Percentiles rank a stretch among this genome's conserved stretches.
Evolutionary conservation across 2,888 invertebrate species (phyloP).

Genomic region (Meta bourneti): DNA sequence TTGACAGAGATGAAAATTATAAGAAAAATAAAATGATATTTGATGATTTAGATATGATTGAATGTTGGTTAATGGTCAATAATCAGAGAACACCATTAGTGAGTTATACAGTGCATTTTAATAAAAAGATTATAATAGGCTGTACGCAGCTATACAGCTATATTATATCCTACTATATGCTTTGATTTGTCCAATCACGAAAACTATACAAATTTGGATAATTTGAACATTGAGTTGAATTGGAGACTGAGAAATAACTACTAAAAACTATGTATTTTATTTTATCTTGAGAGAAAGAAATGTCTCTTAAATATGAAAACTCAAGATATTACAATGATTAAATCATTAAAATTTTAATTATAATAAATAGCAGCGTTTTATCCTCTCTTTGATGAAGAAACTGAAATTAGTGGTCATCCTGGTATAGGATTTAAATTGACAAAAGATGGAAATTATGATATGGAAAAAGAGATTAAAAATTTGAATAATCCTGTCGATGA

Average conservation of each 20-base stretch:
- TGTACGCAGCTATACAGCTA: too few species aligned
- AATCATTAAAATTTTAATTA: slow-evolving; percentile 4
- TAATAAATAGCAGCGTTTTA: slow-evolving; percentile 7
- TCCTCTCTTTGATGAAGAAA: neutral
- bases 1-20: slow-evolving; percentile 2
- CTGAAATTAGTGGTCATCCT: neutral
- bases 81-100: too few species aligned
- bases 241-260: slow-evolving; percentile 19
- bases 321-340: neutral
- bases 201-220: slow-evolving; percentile 1
- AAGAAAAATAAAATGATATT: slow-evolving; percentile 26
- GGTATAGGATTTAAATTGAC: slow-evolving; percentile 23
- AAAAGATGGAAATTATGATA: slow-evolving; percentile 25
- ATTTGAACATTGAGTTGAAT: slow-evolving; percentile 6
- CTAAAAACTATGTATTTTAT: slow-evolving; percentile 2
- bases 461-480: neutral
- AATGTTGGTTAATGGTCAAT: too few species aligned
- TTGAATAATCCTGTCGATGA: neutral
- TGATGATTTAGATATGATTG: slow-evolving; percentile 33
- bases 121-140: too few species aligned
- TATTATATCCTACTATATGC: too few species aligned
- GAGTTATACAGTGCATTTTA: too few species aligned
- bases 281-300: slow-evolving; percentile 12
- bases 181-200: too few species aligned
- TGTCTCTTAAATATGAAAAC: neutral